These are phyloP conservation scores for Apoderus coryli DNA, from an alignment of 2,888 invertebrate genomes.

Conservation along the genomic window DNA sequence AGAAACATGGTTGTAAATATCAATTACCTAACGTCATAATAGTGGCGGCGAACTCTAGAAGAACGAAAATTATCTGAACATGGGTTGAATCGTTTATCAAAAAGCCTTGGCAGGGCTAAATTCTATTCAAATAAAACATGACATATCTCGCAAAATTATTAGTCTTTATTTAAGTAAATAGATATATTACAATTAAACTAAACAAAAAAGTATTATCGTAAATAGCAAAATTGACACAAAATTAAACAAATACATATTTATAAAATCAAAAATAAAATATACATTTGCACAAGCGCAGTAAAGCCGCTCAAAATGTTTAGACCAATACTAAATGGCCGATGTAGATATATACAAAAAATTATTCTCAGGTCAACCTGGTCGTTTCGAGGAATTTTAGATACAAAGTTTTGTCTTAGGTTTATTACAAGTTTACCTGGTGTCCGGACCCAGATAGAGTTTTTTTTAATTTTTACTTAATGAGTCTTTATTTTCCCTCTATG, in stretches of 20 bases:
- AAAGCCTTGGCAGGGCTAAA: too few relatives aligned
- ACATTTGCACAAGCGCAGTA: slow-evolving; percentile 15
- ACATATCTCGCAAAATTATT: background rate
- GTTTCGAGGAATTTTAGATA: slow-evolving; percentile 26
- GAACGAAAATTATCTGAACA: too few relatives aligned
- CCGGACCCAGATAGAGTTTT: slow-evolving; percentile 23
- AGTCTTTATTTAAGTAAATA: background rate
- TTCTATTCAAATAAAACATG: too few relatives aligned
- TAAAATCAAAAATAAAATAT: slow-evolving; percentile 2
- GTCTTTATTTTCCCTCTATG: slow-evolving; percentile 21
- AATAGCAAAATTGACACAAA: too few relatives aligned
- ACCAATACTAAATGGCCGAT: slow-evolving; percentile 24
- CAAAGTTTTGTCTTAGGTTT: too few relatives aligned
- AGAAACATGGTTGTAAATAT: too few relatives aligned
- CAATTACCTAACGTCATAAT: too few relatives aligned
- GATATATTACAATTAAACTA: background rate
- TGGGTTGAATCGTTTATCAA: too few relatives aligned
- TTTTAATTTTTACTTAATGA: slow-evolving; percentile 22
- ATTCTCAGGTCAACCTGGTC: slow-evolving; percentile 29
- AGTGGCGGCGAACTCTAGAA: too few relatives aligned
- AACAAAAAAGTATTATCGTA: background rate
- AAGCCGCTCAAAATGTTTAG: slow-evolving; percentile 15
- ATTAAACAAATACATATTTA: background rate
- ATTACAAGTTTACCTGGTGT: too few relatives aligned
- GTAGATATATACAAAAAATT: slow-evolving; percentile 33